Evolutionary conservation across 2,113 vertebrate genomes (phyloP).

Genomic region (Syrrhaptes paradoxus): DNA sequence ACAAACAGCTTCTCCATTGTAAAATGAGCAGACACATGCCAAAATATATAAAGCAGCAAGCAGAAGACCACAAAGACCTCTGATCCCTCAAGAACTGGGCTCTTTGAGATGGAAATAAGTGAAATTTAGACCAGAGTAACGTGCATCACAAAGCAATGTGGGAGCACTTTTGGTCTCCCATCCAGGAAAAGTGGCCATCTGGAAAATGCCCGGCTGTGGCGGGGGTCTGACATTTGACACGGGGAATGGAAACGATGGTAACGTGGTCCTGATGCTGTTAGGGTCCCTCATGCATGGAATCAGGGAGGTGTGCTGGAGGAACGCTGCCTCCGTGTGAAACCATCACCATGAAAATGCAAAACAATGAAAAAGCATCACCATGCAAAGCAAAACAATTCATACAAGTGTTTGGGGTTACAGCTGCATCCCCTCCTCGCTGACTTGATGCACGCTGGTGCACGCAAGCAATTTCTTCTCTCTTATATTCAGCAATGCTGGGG

Average conservation of each 20-base stretch:
- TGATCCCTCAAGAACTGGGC: background rate
- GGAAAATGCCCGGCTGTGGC: background rate
- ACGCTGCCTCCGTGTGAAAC: background rate
- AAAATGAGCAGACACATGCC: background rate
- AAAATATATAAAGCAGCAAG: background rate
- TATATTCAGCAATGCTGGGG: rapidly evolving
- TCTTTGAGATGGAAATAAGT: background rate
- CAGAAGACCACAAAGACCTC: background rate
- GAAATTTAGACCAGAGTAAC: background rate
- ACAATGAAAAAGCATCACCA: too few relatives aligned
- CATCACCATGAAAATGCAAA: rapidly evolving
- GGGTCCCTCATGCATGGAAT: background rate
- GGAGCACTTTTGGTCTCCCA: background rate
- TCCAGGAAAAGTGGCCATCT: background rate
- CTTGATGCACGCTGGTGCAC: rapidly evolving
- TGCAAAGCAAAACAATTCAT: background rate
- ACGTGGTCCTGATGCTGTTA: background rate
- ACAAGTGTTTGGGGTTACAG: rapidly evolving
- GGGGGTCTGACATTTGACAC: background rate
- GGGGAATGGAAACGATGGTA: background rate
- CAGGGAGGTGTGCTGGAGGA: background rate
- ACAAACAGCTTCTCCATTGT: background rate
- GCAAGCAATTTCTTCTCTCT: background rate
- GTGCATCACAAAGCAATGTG: background rate
- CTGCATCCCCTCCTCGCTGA: rapidly evolving